Base-by-base conservation (phyloP, 2,113 vertebrate species). In the Notarius quadriscutis region DNA sequence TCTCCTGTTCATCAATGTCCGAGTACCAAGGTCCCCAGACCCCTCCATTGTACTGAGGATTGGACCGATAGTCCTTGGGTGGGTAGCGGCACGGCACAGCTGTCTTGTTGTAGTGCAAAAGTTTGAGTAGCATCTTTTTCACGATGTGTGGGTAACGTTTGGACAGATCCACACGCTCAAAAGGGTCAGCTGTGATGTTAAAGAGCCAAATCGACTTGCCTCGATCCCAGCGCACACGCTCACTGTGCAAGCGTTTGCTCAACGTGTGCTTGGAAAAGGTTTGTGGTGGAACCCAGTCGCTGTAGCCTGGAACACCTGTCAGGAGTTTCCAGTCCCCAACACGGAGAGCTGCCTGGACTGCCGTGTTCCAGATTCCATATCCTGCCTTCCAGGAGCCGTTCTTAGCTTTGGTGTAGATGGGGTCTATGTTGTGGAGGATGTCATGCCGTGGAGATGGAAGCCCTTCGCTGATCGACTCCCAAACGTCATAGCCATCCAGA, bases 11-110 rank as follows among this genome's bases (percentile, higher is more conserved):
- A 18, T 92, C 93, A 0, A 96, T 95, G 1, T 98, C 97, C 89
- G 97, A 96, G 90, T 96, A 97, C 98, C 98, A 99, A 0, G 98
- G 98, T 0, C 97, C 98, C 98, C 98, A 99, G 14, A 99, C 98
- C 0, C 98, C 98, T 7, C 97, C 98, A 0, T 98, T 97, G 88
- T 98, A 97, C 91, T 96, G 97, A 0, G 98, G 98, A 91, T 99
- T 99, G 48, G 98, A 99, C 65, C 97, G 95, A 22, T 97, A 95
- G 93, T 99, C 98, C 90, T 97, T 98, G 0, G 97, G 94, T 0
- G 98, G 98, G 90, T 99, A 99, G 72, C 97, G 96, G 34, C 99
- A 98, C 0, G 97, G 97, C 83, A 99, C 97, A 0, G 98, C 97
- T 0, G 97, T 99, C 92, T 93, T 97, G 88, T 97, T 98, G 92